These are phyloP conservation scores for Catalaphyllia jardinei DNA, from an alignment of 64 coral and sea anemone genomes.

Conservation along the genomic window DNA sequence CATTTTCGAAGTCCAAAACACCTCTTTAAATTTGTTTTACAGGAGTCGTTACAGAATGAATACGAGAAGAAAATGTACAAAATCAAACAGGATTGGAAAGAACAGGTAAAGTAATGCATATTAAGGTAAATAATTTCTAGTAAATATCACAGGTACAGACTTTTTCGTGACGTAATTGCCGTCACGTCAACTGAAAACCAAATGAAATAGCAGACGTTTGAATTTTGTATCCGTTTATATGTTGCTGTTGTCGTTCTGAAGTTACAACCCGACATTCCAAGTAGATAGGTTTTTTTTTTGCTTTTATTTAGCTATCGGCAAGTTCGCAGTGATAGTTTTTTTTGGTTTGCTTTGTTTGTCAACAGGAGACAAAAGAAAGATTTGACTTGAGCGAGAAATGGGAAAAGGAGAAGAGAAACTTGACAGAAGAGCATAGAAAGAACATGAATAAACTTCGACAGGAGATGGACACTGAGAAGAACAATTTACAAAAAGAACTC, in stretches of 20 bases:
- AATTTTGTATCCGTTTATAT: too few species aligned
- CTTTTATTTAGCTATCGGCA: too few species aligned
- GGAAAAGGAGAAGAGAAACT: conserved; percentile 40
- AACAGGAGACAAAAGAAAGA: conserved; percentile 67
- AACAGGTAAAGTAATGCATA: conserved; percentile 48
- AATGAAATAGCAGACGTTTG: neutral
- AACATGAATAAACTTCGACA: conserved; percentile 39
- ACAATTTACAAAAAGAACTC: conserved; percentile 39
- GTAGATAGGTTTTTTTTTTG: too few species aligned
- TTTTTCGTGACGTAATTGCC: neutral
- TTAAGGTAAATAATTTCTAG: neutral
- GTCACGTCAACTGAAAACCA: neutral
- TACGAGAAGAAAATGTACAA: conserved; percentile 70
- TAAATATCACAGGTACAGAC: neutral
- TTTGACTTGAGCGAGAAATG: conserved; percentile 63
- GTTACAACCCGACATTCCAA: too few species aligned
- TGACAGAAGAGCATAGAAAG: conserved; percentile 55
- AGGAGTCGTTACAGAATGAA: conserved; percentile 57
- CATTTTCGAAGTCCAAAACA: neutral
- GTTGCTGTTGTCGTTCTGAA: too few species aligned
- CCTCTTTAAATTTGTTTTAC: neutral
- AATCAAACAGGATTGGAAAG: conserved; percentile 78
- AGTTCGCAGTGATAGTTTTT: neutral
- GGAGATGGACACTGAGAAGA: conserved; percentile 39
- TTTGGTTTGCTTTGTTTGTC: neutral